Percentiles rank a stretch among this genome's conserved stretches.
phyloP scores from a whole-genome alignment of 2,797 vertebrate species.

The Muscicapa striata region DNA sequence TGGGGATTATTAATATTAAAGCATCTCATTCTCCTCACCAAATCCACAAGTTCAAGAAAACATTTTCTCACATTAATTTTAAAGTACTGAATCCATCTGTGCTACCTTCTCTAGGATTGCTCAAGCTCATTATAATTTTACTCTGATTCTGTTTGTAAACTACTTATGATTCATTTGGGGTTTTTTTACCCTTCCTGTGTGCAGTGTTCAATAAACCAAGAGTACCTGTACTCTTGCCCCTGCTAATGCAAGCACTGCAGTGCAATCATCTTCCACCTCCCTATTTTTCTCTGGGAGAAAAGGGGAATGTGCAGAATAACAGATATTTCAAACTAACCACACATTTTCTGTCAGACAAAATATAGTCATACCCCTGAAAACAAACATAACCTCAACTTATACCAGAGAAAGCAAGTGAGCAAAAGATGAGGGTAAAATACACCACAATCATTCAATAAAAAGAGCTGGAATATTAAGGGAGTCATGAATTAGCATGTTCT shows the following conservation, averaged over 20 bases:
- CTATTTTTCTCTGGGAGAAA: conserved; percentile 27
- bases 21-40: neutral
- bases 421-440: conserved; percentile 35
- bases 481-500: conserved; percentile 55
- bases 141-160: conserved; percentile 12
- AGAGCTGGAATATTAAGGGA: conserved; percentile 57
- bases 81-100: neutral
- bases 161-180: neutral
- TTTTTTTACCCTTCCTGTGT: neutral
- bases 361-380: conserved; percentile 45
- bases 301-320: neutral
- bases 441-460: conserved; percentile 57
- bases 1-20: conserved; percentile 21
- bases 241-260: neutral
- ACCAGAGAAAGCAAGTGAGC: neutral
- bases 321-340: conserved; percentile 54
- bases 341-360: conserved; percentile 48
- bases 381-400: conserved; percentile 25
- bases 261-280: neutral
- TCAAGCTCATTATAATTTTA: neutral
- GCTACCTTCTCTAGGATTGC: neutral
- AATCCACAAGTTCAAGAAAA: neutral
- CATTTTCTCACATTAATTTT: neutral
- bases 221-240: neutral
- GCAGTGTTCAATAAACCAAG: neutral